phyloP scores from a whole-genome alignment of 2,113 vertebrate genomes.

The Cisticola juncidis region DNA sequence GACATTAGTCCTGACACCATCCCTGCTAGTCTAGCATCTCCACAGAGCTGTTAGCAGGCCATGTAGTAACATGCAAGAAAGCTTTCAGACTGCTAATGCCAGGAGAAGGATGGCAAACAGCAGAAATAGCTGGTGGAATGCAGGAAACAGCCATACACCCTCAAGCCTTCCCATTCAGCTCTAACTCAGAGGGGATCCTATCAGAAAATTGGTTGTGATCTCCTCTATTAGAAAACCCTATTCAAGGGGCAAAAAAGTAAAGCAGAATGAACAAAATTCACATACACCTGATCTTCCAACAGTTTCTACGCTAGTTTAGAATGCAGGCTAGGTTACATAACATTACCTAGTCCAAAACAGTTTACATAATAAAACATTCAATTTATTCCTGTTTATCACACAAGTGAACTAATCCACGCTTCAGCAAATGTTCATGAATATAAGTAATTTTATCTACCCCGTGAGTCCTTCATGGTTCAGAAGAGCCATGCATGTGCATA shows the following conservation, averaged over 20 bases:
- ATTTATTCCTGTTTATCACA: slow-evolving; percentile 8
- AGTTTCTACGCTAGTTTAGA: neutral
- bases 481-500: neutral
- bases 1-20: neutral
- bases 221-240: neutral
- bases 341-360: neutral
- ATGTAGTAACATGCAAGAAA: neutral
- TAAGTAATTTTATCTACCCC: neutral
- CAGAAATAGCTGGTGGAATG: neutral
- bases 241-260: neutral
- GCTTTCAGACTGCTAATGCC: neutral
- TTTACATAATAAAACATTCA: neutral
- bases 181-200: neutral
- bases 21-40: neutral
- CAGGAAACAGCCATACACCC: neutral
- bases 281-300: neutral
- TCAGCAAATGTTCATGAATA: neutral
- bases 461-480: neutral
- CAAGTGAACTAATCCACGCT: neutral
- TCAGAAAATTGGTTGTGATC: neutral
- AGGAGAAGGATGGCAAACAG: neutral
- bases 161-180: neutral
- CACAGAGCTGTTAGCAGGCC: neutral
- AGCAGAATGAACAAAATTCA: neutral
- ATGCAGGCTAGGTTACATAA: neutral